phyloP scores from a whole-genome alignment of 2,888 invertebrate genomes.

The Diaphora mendica region DNA sequence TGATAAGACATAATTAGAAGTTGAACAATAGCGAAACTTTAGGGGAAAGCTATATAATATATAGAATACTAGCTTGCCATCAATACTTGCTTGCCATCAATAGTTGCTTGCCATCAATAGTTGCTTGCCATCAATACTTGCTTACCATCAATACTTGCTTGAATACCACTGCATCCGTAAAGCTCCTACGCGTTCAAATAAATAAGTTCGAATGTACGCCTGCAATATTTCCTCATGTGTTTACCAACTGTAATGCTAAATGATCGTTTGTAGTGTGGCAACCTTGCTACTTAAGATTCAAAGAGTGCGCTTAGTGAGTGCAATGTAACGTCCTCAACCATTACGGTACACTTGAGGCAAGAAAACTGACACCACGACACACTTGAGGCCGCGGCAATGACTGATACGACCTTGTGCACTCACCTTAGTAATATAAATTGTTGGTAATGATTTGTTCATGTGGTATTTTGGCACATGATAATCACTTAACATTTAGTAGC shows the following conservation, averaged over 20 bases:
- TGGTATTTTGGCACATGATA: neutral
- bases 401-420: conserved; percentile 54
- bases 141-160: too few species aligned
- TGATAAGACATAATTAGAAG: too few species aligned
- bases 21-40: too few species aligned
- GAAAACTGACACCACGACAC: conserved; percentile 27
- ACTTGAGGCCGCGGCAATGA: conserved; percentile 54
- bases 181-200: neutral
- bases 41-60: neutral
- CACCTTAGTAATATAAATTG: conserved; percentile 49
- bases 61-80: too few species aligned
- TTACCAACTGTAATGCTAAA: conserved; percentile 11
- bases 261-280: conserved; percentile 21
- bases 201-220: neutral
- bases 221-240: conserved; percentile 9
- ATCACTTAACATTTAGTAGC: neutral
- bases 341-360: conserved; percentile 46
- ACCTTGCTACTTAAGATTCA: conserved; percentile 41
- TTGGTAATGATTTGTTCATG: conserved; percentile 37
- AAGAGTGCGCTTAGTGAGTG: conserved; percentile 8
- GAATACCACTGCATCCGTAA: neutral
- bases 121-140: too few species aligned
- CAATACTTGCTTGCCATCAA: too few species aligned
- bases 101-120: too few species aligned
- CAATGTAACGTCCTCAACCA: conserved; percentile 22